Base-by-base conservation (phyloP, 2,888 invertebrate species). In the Euplexia lucipara region DNA sequence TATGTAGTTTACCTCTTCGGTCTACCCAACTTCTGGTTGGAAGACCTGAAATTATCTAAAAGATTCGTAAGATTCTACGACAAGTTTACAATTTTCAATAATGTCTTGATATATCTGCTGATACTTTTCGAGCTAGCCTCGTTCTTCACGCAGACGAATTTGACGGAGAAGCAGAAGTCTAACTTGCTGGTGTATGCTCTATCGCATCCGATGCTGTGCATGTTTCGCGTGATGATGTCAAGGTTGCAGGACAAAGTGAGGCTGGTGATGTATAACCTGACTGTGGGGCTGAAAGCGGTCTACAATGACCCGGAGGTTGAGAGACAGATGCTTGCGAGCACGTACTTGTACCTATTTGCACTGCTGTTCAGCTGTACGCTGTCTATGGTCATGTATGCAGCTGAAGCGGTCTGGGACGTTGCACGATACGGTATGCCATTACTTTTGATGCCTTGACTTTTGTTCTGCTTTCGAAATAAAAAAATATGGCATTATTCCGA, bases 301-400 rank as follows among this genome's bases (percentile, higher is more conserved):
- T 78, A 87, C 63, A 91, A 89, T 48, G 88, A 92, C 57, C 53
- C 61, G 0, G 67, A 77, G 3, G 81, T 90, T 8, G 91, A 93
- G 42, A 68, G 58, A 47, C 64, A 81, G 9, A 90, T 91, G 89
- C 84, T 92, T 6, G 81, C 60, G 34, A 87, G 78, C 45, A 72
- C 83, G 0, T 71, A 74, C 39, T 35, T 77, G 3, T 89, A 84
- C 37, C 65, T 84, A 0, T 41, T 62, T 0, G 79, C 84, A 0
- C 81, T 86, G 37, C 5, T 82, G 0, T 42, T 59, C 1, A 76
- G 54, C 42, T 81, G 79, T 26, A 0, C 18, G 1, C 0, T 80
- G 34, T 59, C 82, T 1, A 70, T 84, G 77, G 0, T 74, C 12
- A 61, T 82, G 81, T 87, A 84, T 35, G 85, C 79, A 2, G 58